Conservation (phyloP, 2,888 invertebrate genomes). For the Dicroscelio sp. region DNA sequence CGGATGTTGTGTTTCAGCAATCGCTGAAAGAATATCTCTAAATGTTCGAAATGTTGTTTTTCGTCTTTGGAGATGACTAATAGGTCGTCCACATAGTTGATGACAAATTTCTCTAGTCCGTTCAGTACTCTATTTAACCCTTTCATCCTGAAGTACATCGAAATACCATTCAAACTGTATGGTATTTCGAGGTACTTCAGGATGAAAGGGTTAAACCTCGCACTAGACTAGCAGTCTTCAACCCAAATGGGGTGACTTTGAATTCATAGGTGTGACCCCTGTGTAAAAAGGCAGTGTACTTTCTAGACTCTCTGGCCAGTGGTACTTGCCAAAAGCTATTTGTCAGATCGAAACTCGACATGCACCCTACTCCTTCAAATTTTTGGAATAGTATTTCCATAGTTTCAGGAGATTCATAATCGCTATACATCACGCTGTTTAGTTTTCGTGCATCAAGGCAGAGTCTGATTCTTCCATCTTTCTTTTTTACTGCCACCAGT, state of each 20-base stretch:
- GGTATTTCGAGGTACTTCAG: too few relatives aligned
- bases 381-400: slow-evolving; percentile 29
- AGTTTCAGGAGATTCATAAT: slow-evolving; percentile 19
- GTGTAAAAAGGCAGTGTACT: slow-evolving; percentile 24
- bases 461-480: not conserved
- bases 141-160: too few relatives aligned
- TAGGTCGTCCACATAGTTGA: slow-evolving; percentile 8
- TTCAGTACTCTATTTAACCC: not conserved
- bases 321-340: slow-evolving; percentile 40
- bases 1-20: too few relatives aligned
- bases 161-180: too few relatives aligned
- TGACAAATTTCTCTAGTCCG: not conserved
- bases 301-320: not conserved
- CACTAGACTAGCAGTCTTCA: not conserved
- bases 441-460: slow-evolving; percentile 38
- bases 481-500: slow-evolving; percentile 4
- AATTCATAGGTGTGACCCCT: slow-evolving; percentile 2
- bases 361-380: not conserved
- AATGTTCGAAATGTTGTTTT: not conserved
- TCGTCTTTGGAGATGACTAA: not conserved
- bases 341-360: slow-evolving; percentile 11
- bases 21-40: not conserved
- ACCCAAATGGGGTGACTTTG: not conserved
- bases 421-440: not conserved
- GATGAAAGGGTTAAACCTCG: too few relatives aligned